Evolutionary conservation across 2,888 invertebrate genomes (phyloP).

Genomic region (Dorcus parallelipipedus): DNA sequence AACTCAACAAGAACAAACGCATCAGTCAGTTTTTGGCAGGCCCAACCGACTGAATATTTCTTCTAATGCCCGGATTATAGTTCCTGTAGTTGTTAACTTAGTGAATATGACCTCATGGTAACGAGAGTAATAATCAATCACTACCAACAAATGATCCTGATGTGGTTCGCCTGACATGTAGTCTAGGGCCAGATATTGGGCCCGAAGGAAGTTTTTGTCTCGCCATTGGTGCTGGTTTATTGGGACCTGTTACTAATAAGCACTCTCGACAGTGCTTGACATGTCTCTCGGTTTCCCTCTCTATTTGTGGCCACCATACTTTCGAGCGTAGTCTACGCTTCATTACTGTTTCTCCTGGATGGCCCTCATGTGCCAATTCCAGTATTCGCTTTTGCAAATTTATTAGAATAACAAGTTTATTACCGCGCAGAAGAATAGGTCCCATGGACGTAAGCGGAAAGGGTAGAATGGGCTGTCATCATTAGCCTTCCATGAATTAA

Average conservation of each 20-base stretch:
- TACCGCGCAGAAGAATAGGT: slow-evolving; percentile 9
- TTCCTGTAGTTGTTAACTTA: slow-evolving; percentile 14
- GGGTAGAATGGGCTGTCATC: slow-evolving; percentile 4
- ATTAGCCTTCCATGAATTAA: slow-evolving; percentile 7
- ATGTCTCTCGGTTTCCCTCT: slow-evolving; percentile 16
- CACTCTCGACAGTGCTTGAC: slow-evolving; percentile 13
- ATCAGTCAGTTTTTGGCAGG: slow-evolving; percentile 17
- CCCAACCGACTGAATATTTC: slow-evolving; percentile 20
- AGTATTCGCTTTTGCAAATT: slow-evolving; percentile 14
- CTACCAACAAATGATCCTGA: slow-evolving; percentile 18
- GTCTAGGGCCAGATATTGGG: slow-evolving; percentile 25
- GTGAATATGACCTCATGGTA: slow-evolving; percentile 16
- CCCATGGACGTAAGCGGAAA: slow-evolving; percentile 5
- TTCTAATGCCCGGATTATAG: slow-evolving; percentile 7
- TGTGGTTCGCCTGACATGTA: slow-evolving; percentile 26
- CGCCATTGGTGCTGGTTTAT: slow-evolving; percentile 20
- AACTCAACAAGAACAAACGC: too few species aligned
- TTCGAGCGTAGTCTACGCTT: slow-evolving; percentile 25
- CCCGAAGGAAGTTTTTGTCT: slow-evolving; percentile 24
- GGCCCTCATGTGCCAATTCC: slow-evolving; percentile 27
- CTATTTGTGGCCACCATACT: slow-evolving; percentile 27
- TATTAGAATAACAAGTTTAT: slow-evolving; percentile 12
- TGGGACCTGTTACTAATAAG: neutral
- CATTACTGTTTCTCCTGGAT: slow-evolving; percentile 29
- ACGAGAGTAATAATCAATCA: slow-evolving; percentile 20